These are phyloP conservation scores for Chydorus sphaericus DNA, from an alignment of 2,888 invertebrate species.

Conservation along the genomic window DNA sequence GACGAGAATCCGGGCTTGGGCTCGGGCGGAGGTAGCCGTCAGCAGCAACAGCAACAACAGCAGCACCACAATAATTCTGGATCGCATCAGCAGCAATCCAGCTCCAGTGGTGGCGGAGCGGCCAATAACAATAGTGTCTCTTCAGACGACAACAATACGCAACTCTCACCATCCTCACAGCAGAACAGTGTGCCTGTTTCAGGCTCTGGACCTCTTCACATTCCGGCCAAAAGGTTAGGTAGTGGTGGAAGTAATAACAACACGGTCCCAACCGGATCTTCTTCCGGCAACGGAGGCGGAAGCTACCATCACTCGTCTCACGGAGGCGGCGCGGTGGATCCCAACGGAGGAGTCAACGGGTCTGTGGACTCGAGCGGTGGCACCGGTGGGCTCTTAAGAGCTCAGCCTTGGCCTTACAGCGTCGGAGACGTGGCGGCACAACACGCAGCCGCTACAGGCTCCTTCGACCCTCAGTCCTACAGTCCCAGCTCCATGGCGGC, in stretches of 20 bases:
- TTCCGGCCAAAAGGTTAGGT: constrained; percentile 54
- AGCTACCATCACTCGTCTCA: constrained; percentile 15
- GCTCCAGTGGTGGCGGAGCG: not conserved
- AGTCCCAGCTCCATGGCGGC: constrained; percentile 38
- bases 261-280: constrained; percentile 15
- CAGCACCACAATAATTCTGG: not conserved
- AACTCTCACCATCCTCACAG: not conserved
- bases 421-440: constrained; percentile 39
- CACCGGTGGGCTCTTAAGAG: constrained; percentile 8
- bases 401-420: constrained; percentile 54
- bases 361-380: constrained; percentile 19
- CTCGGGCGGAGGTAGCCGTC: constrained; percentile 17
- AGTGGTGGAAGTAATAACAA: not conserved
- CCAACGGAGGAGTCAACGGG: constrained; percentile 17
- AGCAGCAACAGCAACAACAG: not conserved
- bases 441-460: constrained; percentile 33
- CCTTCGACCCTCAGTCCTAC: constrained; percentile 39
- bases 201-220: constrained; percentile 60
- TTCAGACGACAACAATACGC: constrained; percentile 16
- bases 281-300: constrained; percentile 16
- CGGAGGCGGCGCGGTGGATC: constrained; percentile 17
- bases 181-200: not conserved
- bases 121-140: constrained; percentile 11
- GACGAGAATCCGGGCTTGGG: constrained; percentile 20
- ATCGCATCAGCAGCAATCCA: not conserved